Conservation (phyloP, 1,140 invertebrate genomes). For the Acyrthosiphon pisum region DNA sequence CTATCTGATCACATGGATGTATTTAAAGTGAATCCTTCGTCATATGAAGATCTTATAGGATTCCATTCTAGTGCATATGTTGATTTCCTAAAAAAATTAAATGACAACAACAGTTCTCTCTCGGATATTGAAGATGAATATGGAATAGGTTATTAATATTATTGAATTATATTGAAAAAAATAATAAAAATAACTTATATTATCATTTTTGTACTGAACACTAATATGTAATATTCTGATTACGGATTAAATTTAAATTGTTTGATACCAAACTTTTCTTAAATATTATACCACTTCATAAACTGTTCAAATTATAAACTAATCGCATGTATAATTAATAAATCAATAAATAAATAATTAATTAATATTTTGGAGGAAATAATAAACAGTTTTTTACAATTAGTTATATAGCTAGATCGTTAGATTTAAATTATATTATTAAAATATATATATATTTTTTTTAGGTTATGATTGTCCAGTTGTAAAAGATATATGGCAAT, state of each 20-base stretch:
- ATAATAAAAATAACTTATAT: background rate
- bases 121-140: constrained; percentile 62
- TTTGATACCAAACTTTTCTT: background rate
- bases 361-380: too few species aligned
- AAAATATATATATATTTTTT: background rate
- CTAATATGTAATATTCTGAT: background rate
- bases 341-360: background rate
- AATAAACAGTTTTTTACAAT: too few species aligned
- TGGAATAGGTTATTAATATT: constrained; percentile 62
- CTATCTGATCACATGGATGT: constrained; percentile 66
- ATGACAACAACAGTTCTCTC: constrained; percentile 62
- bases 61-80: constrained; percentile 73
- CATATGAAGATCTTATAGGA: constrained; percentile 67
- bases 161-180: background rate
- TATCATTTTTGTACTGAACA: background rate
- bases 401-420: too few species aligned
- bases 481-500: constrained; percentile 70
- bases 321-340: background rate
- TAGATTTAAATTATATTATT: background rate
- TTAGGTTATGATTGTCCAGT: constrained; percentile 72
- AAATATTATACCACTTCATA: too few species aligned
- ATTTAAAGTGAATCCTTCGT: constrained; percentile 65
- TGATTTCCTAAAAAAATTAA: constrained; percentile 67
- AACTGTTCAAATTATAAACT: background rate
- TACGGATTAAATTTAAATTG: too few species aligned